A percentile compares a stretch with the other conserved stretches of the same genome.
Evolutionary conservation across 2,888 invertebrate species (phyloP).

Genomic region (Dioctria linearis): DNA sequence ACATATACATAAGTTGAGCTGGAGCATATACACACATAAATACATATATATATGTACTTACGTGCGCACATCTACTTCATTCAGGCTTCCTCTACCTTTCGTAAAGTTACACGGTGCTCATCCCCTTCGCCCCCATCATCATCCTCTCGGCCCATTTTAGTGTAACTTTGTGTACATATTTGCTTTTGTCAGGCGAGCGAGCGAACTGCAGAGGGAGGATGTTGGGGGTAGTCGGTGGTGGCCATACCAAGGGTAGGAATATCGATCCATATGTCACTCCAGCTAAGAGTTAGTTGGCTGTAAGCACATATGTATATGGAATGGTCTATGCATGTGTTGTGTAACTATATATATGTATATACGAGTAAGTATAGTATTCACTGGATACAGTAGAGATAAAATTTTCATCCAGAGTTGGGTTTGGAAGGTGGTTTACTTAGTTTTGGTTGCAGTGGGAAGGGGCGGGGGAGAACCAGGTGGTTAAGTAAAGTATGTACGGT

Average conservation of each 20-base stretch:
- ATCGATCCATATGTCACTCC: constrained; percentile 57
- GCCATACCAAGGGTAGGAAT: constrained; percentile 53
- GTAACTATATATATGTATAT: not conserved
- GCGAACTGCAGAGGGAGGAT: constrained; percentile 16
- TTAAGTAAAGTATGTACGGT: not conserved
- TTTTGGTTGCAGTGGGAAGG: not conserved
- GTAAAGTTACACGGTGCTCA: constrained; percentile 36
- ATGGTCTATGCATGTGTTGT: constrained; percentile 48
- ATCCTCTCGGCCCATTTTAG: not conserved
- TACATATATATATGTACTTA: not conserved
- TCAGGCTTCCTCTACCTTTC: constrained; percentile 39
- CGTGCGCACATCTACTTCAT: constrained; percentile 50
- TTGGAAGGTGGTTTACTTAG: constrained; percentile 29
- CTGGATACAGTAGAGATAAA: constrained; percentile 55
- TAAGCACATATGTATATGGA: constrained; percentile 48
- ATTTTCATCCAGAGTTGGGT: constrained; percentile 54
- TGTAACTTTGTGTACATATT: constrained; percentile 58
- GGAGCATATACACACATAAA: not conserved
- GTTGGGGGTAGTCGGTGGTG: not conserved
- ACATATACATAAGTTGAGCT: constrained; percentile 15
- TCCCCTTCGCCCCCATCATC: not conserved
- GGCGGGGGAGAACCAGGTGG: not conserved
- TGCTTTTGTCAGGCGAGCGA: constrained; percentile 49
- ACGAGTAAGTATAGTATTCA: not conserved
- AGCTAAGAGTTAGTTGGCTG: constrained; percentile 24